phyloP scores from a whole-genome alignment of 2,113 vertebrate species.

The Carassius carassius region DNA sequence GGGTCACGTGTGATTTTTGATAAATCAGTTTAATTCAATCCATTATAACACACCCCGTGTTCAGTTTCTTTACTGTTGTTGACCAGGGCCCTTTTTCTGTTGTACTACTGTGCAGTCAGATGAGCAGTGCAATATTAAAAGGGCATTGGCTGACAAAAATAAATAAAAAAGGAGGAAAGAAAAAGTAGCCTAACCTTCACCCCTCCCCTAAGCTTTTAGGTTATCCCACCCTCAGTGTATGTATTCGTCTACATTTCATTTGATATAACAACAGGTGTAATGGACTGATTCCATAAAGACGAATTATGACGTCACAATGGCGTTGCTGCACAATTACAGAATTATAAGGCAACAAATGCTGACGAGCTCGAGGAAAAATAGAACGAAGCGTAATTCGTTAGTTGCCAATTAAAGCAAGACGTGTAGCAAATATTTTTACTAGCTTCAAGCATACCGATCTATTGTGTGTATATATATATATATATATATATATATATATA shows the following conservation, averaged over 20 bases:
- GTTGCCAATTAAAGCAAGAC: neutral
- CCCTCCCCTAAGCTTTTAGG: slow-evolving; percentile 25
- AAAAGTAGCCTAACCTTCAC: slow-evolving; percentile 43
- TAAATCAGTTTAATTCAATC: neutral
- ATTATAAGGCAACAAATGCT: neutral
- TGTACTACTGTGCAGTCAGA: slow-evolving; percentile 93
- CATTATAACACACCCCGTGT: neutral
- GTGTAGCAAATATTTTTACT: neutral
- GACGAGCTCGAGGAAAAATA: neutral
- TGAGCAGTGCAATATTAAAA: slow-evolving; percentile 99
- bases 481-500: no score
- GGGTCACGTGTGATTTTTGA: neutral
- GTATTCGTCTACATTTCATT: neutral
- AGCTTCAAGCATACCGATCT: neutral
- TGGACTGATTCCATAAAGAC: neutral
- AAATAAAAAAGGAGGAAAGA: slow-evolving; percentile 48
- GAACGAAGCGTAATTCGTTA: no score
- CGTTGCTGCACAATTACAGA: neutral
- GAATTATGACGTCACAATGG: neutral
- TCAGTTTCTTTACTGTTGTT: slow-evolving; percentile 73
- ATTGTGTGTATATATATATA: no score
- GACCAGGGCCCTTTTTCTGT: slow-evolving; percentile 93
- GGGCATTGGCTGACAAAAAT: slow-evolving; percentile 90
- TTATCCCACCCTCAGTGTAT: slow-evolving; percentile 13
- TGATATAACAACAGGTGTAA: slow-evolving; percentile 21